phyloP scores from a whole-genome alignment of 2,797 vertebrate genomes.

The Trichosurus vulpecula region DNA sequence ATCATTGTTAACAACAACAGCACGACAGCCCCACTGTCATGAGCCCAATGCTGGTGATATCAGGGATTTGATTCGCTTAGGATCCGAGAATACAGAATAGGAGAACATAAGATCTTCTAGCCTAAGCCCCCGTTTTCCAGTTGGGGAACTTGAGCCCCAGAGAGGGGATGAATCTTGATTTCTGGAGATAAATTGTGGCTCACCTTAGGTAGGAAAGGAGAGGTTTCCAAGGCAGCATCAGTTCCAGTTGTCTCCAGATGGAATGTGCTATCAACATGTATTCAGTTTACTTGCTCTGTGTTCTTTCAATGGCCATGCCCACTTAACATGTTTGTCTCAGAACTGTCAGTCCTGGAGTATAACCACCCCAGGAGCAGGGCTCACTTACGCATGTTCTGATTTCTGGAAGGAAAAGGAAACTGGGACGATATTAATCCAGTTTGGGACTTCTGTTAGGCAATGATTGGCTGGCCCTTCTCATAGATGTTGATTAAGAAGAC shows the following conservation, averaged over 20 bases:
- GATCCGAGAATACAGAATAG: not conserved
- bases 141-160: not conserved
- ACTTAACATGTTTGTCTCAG: not conserved
- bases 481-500: constrained; percentile 35
- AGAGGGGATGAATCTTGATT: not conserved
- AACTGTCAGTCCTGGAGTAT: not conserved
- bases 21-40: not conserved
- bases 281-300: not conserved
- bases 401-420: constrained; percentile 54
- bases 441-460: not conserved
- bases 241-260: not conserved
- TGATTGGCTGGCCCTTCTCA: constrained; percentile 24
- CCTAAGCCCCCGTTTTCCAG: not conserved
- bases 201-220: not conserved
- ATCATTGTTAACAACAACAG: not conserved
- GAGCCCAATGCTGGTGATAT: not conserved
- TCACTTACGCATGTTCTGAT: constrained; percentile 6
- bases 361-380: not conserved
- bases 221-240: not conserved
- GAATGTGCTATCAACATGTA: not conserved
- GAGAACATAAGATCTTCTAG: not conserved
- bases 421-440: constrained; percentile 15
- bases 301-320: not conserved
- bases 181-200: not conserved
- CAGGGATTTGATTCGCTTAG: not conserved